phyloP scores from a whole-genome alignment of 2,113 vertebrate species.

The Paradoxurus hermaphroditus region DNA sequence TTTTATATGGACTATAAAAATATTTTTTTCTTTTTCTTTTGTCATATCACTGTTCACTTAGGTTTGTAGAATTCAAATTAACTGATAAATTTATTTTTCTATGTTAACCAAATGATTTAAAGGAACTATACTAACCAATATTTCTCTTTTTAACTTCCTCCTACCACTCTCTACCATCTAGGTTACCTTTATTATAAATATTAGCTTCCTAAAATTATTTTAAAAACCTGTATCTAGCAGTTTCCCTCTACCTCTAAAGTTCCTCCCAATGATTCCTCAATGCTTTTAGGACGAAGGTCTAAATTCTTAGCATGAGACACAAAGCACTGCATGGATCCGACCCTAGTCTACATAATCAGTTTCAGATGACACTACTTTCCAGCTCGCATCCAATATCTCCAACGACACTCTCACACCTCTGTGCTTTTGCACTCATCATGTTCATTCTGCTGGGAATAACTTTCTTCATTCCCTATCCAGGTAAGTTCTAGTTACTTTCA shows the following conservation, averaged over 20 bases:
- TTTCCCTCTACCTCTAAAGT: neutral
- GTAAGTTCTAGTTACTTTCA: neutral
- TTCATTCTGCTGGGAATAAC: neutral
- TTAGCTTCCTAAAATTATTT: neutral
- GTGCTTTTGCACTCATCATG: neutral
- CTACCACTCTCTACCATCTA: neutral
- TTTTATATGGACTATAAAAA: neutral
- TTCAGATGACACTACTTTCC: neutral
- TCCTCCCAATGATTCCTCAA: neutral
- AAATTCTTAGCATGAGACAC: neutral
- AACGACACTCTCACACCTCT: neutral
- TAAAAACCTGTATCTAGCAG: neutral
- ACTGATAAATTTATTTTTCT: neutral
- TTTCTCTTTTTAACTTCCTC: neutral
- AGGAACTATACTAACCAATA: neutral
- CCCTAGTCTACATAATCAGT: neutral
- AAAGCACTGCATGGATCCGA: neutral
- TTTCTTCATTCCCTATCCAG: neutral
- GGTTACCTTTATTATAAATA: neutral
- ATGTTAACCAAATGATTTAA: neutral
- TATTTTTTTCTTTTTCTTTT: neutral
- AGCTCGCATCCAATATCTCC: neutral
- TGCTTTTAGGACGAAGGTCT: neutral
- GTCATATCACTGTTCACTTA: neutral
- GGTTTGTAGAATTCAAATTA: neutral